Conservation (phyloP, 92 coral and sea anemone species). For the Virgularia gustaviana region DNA sequence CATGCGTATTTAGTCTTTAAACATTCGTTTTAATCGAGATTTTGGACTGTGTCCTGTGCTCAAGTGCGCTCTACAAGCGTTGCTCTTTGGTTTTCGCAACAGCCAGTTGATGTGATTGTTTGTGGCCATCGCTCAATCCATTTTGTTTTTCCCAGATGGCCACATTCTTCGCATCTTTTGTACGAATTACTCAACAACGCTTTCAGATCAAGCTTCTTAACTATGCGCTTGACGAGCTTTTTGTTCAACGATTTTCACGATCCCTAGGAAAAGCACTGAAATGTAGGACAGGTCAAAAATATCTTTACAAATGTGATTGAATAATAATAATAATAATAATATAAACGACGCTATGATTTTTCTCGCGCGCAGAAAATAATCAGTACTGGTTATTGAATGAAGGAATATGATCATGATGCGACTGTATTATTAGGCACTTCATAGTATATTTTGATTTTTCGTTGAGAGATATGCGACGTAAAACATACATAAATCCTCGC, state of each 20-base stretch:
- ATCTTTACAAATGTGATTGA: slow-evolving; percentile 18
- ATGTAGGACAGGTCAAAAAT: not conserved
- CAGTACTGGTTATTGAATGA: not conserved
- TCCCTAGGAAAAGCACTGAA: too few species aligned
- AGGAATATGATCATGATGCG: slow-evolving; percentile 8
- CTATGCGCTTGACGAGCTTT: too few species aligned
- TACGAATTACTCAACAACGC: slow-evolving; percentile 5
- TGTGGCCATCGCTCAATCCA: slow-evolving; percentile 14
- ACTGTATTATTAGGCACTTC: slow-evolving; percentile 13
- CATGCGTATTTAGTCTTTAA: slow-evolving; percentile 38
- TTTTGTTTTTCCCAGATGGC: slow-evolving; percentile 30
- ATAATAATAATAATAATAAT: too few species aligned
- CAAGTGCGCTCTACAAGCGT: slow-evolving; percentile 31
- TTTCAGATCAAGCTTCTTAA: slow-evolving; percentile 6
- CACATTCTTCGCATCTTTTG: slow-evolving; percentile 43
- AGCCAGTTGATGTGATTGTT: too few species aligned
- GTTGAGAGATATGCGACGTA: slow-evolving; percentile 2
- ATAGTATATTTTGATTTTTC: not conserved
- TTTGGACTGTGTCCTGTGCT: slow-evolving; percentile 40
- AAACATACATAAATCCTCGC: slow-evolving; percentile 5
- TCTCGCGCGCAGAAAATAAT: too few species aligned
- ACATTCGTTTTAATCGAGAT: slow-evolving; percentile 35
- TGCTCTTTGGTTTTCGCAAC: too few species aligned
- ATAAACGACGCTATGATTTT: too few species aligned
- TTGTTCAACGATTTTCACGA: too few species aligned